Conservation (phyloP, 1,140 invertebrate genomes). For the Pogonomyrmex californicus region DNA sequence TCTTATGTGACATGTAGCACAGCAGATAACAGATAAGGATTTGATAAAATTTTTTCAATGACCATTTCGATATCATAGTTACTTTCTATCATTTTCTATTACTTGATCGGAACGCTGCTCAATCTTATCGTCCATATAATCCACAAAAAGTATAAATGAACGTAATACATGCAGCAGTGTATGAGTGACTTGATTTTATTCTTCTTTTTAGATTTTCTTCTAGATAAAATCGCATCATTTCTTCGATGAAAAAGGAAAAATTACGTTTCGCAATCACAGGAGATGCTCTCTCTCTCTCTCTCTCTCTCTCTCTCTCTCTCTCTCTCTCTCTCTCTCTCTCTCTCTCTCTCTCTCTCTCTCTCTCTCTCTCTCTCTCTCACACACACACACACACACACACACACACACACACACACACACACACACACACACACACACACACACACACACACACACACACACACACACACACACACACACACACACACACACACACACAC, state of each 20-base stretch:
- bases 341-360: too few relatives aligned
- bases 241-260: constrained; percentile 3
- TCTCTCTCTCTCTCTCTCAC: too few relatives aligned
- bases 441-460: too few relatives aligned
- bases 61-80: constrained; percentile 38
- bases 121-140: constrained; percentile 11
- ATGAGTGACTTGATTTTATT: constrained; percentile 18
- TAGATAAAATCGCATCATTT: constrained; percentile 5
- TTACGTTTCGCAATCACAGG: constrained; percentile 62
- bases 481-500: too few relatives aligned
- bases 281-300: neutral
- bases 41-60: constrained; percentile 15
- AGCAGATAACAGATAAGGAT: constrained; percentile 29
- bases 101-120: constrained; percentile 6
- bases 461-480: too few relatives aligned
- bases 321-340: constrained; percentile 10
- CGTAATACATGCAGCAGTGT: neutral
- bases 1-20: neutral
- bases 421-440: too few relatives aligned
- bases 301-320: neutral
- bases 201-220: neutral
- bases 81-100: constrained; percentile 64
- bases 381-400: too few relatives aligned
- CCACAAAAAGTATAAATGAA: constrained; percentile 56
- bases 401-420: too few relatives aligned